Percentiles rank a stretch among this genome's conserved stretches.
phyloP scores from a whole-genome alignment of 2,888 invertebrate species.

The Bellardia bayeri region DNA sequence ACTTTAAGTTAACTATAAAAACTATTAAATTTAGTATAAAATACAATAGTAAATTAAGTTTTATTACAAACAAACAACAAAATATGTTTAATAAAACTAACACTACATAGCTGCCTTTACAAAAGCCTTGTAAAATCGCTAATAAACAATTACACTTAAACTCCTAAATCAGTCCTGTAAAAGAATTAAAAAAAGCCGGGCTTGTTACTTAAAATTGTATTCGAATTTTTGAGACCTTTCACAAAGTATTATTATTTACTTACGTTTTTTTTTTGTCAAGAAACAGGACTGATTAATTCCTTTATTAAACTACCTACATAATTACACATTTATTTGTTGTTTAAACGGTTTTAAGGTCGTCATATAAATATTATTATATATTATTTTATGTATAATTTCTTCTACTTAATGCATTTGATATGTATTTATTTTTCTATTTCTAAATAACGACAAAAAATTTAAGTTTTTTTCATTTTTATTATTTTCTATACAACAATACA shows the following conservation, averaged over 20 bases:
- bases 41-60: conserved; percentile 40
- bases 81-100: conserved; percentile 73
- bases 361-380: conserved; percentile 14
- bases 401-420: conserved; percentile 58
- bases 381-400: conserved; percentile 36
- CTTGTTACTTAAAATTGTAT: neutral
- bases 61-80: conserved; percentile 40
- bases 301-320: neutral
- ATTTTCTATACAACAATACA: conserved; percentile 17
- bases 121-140: conserved; percentile 12
- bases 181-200: neutral
- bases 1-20: conserved; percentile 49
- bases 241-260: neutral
- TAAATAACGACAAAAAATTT: neutral
- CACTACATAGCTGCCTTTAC: conserved; percentile 75
- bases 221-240: neutral
- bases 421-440: conserved; percentile 55
- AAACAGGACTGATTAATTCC: conserved; percentile 1
- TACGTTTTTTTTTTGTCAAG: neutral
- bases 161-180: conserved; percentile 1
- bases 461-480: neutral
- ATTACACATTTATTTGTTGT: neutral
- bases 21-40: conserved; percentile 53
- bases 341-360: conserved; percentile 34
- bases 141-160: conserved; percentile 2